Evolutionary conservation across 2,888 invertebrate genomes (phyloP).

Genomic region (Chloroclystis v-ata): DNA sequence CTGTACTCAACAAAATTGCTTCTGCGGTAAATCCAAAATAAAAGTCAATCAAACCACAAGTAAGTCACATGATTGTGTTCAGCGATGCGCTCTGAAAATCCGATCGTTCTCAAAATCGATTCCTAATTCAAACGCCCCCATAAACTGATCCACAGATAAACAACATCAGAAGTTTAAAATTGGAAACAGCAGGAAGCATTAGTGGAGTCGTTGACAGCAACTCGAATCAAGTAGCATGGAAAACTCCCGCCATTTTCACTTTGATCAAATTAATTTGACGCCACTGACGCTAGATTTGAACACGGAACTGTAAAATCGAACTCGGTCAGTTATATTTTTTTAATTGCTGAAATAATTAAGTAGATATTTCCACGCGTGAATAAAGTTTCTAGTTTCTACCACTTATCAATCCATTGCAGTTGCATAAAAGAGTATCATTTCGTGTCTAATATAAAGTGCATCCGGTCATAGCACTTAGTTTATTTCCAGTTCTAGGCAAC

Average conservation of each 20-base stretch:
- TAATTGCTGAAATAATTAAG: constrained; percentile 8
- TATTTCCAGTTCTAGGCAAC: constrained; percentile 5
- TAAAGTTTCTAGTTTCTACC: background rate
- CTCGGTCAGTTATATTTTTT: constrained; percentile 25
- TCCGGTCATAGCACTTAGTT: constrained; percentile 13
- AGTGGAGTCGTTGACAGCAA: constrained; percentile 68
- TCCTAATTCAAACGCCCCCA: constrained; percentile 48
- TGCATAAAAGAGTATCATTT: constrained; percentile 1
- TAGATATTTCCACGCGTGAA: background rate
- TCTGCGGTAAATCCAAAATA: constrained; percentile 43
- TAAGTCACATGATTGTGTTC: constrained; percentile 41
- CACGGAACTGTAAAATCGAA: constrained; percentile 40
- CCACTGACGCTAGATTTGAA: constrained; percentile 51
- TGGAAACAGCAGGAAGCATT: constrained; percentile 72
- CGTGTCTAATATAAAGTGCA: constrained; percentile 2
- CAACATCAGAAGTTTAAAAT: constrained; percentile 72
- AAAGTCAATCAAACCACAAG: constrained; percentile 34
- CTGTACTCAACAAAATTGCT: constrained; percentile 57
- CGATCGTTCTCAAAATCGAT: constrained; percentile 33
- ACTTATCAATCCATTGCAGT: constrained; percentile 2
- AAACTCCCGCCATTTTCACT: constrained; percentile 64
- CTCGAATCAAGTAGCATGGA: constrained; percentile 65
- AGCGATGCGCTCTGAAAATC: constrained; percentile 22
- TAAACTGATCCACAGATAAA: constrained; percentile 53
- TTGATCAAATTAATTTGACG: constrained; percentile 71